Evolutionary conservation across 92 coral and sea anemone genomes (phyloP), one percentile per base, ranked within the genome.

Genomic region (Porites lobata): DNA sequence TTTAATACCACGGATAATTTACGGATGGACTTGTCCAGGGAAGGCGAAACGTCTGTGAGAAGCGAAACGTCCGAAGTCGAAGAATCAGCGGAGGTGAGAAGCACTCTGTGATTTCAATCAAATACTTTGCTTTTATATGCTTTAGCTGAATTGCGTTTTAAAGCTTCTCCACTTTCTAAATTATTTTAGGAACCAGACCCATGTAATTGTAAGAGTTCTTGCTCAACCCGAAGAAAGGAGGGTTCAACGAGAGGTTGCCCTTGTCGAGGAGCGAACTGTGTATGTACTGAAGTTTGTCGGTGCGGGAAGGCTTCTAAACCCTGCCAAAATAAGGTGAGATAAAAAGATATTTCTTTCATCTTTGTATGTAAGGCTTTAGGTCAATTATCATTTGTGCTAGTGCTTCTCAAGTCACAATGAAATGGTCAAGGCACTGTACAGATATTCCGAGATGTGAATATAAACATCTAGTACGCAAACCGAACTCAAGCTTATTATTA

Each of bases 301-400:
- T 77, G 82, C 53, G 56, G 69, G 82, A 77, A 77, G 15, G 56
- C 82, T 77, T 77, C 68, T 11, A 77, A 77, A 77, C 81, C 81
- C 81, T 77, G 81, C 68, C 81, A 58, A 77, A 77, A 77, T 77
- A 77, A 77, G 81, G 81, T 57, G 81, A 57, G 81, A 58, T 77
- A 77, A 74, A 74, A 74, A 3, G 56, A 5, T 74, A 50, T 74
- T 74, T 50, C 78, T 3, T 74, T 74, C 78, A 74, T 74, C 78
- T 5, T 58, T 18, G 69, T 77, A 58, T 51, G 29, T 2, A 2
- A 52, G 9, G 78, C 32, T n/a, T 20, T 74, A 10, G 78, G 7
- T 74, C 78, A 17, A 19, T 74, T 24, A 24, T 24, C 26, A 24
- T 24, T 24, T 24, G 26, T 24, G 26, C 26, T 24, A 24, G 26